Evolutionary conservation across 2,797 vertebrate species (phyloP).

Genomic region (Podargus strigoides): DNA sequence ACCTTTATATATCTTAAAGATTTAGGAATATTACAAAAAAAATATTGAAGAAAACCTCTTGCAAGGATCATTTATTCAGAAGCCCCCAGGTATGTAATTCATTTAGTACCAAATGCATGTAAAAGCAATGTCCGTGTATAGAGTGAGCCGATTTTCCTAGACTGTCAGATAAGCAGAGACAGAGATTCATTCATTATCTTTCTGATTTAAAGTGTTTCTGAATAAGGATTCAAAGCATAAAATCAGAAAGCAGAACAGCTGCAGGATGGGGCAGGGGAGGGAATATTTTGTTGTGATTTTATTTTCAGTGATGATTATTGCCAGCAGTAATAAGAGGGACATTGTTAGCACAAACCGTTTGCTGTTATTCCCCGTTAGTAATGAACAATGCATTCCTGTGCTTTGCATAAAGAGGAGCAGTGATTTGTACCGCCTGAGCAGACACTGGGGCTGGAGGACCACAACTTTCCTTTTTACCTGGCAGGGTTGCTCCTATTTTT

Average conservation of each 20-base stretch:
- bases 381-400: background rate
- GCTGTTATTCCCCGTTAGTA: background rate
- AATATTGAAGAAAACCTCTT: background rate
- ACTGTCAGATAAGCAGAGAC: background rate
- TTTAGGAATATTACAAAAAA: background rate
- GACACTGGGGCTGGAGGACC: rapidly evolving
- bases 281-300: background rate
- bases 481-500: background rate
- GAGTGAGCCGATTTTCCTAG: background rate
- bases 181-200: slow-evolving; percentile 6
- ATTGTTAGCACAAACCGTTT: background rate
- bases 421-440: background rate
- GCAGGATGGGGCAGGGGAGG: rapidly evolving
- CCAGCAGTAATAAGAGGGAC: background rate
- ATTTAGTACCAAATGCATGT: background rate
- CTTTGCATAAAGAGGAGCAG: background rate
- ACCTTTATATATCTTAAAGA: slow-evolving; percentile 18
- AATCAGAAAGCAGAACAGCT: background rate
- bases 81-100: slow-evolving; percentile 26
- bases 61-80: slow-evolving; percentile 48
- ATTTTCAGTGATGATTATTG: background rate
- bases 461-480: background rate
- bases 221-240: background rate
- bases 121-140: background rate
- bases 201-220: background rate